Conservation (phyloP, 2,113 vertebrate genomes). For the Pituophis catenifer region DNA sequence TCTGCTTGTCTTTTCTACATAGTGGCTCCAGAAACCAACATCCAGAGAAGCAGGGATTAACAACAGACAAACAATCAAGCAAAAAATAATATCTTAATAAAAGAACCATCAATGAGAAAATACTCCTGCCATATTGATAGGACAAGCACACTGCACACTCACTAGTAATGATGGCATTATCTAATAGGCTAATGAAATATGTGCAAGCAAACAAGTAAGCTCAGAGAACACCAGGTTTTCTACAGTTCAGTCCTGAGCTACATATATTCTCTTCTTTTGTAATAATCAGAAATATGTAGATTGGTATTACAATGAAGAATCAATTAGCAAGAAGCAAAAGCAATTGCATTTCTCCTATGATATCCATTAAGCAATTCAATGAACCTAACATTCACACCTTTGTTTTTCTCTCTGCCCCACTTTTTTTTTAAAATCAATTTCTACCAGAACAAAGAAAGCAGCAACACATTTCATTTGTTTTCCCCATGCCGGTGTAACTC, state of each 20-base stretch:
- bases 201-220: neutral
- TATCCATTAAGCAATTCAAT: slow-evolving; percentile 35
- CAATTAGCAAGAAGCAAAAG: slow-evolving; percentile 43
- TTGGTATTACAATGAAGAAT: slow-evolving; percentile 46
- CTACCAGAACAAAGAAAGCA: slow-evolving; percentile 18
- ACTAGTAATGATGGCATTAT: neutral
- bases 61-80: neutral
- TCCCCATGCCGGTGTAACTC: slow-evolving; percentile 4
- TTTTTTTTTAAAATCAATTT: neutral
- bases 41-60: too few species aligned
- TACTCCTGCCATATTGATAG: neutral
- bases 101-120: neutral
- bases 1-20: too few species aligned
- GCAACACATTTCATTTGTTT: slow-evolving; percentile 3
- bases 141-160: neutral
- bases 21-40: too few species aligned
- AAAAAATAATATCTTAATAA: neutral
- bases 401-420: neutral
- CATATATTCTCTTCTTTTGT: neutral
- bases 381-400: slow-evolving; percentile 23
- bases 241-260: neutral
- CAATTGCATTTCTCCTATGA: slow-evolving; percentile 37
- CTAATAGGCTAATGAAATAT: neutral
- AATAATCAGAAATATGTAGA: slow-evolving; percentile 41
- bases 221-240: neutral